Base-by-base conservation (phyloP, 1,140 invertebrate genomes). In the Drosophila baimaii region DNA sequence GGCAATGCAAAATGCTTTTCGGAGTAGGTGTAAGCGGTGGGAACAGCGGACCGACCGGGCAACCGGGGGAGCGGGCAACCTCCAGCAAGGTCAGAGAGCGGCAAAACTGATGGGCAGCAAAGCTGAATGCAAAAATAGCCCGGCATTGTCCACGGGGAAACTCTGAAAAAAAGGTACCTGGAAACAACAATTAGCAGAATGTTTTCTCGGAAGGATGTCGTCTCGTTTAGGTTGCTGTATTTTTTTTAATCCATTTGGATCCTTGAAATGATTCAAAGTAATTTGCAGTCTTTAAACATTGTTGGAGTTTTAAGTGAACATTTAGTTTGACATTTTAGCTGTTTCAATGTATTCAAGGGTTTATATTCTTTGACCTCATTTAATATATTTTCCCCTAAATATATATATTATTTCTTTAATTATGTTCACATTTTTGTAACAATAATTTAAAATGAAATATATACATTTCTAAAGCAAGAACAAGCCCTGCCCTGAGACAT, bases 1-100 rank as follows among this genome's bases (percentile, higher is more conserved):
- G 79, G 61, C 82, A 86, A 82, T 86, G 84, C 71, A 77, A 82
- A 74, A 81, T 57, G 79, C 61, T 64, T 69, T 79, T 85, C 72
- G 73, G 58, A 58, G 62, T 79, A 74, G 77, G 68, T 54, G 17
- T 54, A 54, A 27, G 10, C 35, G 13, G 19, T 33, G 49, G 12
- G 29, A 29, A 21, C 46, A 15, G 21, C 21, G 3, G 44, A 33
- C 12, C 6, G 6, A 21, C 9, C 29, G 31, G 21, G 33, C n/a
- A n/a, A n/a, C n/a, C n/a, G n/a, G 23, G 46, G 52, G 33, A 41
- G 63, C 43, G 68, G 73, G 63, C 84, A 78, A 86, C 84, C 84
- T 86, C 71, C 85, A 52, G 77, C 80, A 86, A 86, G 83, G 83
- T 86, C 83, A 89, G 37, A 68, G n/a, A 52, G 65, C 47, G 54